These are phyloP conservation scores for Nestor notabilis DNA, from an alignment of 2,113 vertebrate genomes.

Conservation along the genomic window DNA sequence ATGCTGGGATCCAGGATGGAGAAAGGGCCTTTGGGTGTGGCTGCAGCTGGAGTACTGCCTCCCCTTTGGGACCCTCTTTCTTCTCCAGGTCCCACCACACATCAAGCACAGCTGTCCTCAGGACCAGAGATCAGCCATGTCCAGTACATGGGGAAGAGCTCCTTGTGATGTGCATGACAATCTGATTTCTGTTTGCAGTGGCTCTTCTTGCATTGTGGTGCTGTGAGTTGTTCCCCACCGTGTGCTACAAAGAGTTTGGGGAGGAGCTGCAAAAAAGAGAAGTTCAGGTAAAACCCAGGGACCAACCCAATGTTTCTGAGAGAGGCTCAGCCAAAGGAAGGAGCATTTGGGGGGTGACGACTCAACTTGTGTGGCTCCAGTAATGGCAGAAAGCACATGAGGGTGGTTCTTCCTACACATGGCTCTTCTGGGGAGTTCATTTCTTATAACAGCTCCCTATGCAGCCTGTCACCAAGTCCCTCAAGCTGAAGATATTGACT, in stretches of 20 bases:
- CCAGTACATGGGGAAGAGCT: not conserved
- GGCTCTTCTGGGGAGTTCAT: not conserved
- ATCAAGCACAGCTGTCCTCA: too few species aligned
- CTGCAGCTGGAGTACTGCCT: not conserved
- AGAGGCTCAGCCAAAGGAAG: not conserved
- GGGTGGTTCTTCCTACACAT: not conserved
- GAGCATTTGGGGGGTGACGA: not conserved
- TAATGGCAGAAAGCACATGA: not conserved
- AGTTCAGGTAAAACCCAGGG: not conserved
- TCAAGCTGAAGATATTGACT: not conserved
- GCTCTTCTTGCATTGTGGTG: not conserved
- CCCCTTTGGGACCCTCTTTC: not conserved
- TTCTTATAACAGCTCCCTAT: not conserved
- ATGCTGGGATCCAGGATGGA: not conserved
- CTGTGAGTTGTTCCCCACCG: not conserved
- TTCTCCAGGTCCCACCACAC: not conserved
- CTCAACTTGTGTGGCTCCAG: not conserved
- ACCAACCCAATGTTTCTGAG: not conserved
- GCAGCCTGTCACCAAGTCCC: fast-evolving
- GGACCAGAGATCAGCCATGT: not conserved
- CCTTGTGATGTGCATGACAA: not conserved
- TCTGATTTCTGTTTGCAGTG: not conserved
- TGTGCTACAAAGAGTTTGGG: not conserved
- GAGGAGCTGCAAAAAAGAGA: not conserved
- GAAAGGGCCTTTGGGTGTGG: not conserved